phyloP scores from a whole-genome alignment of 2,888 invertebrate species.

The Perizoma affinitatum region DNA sequence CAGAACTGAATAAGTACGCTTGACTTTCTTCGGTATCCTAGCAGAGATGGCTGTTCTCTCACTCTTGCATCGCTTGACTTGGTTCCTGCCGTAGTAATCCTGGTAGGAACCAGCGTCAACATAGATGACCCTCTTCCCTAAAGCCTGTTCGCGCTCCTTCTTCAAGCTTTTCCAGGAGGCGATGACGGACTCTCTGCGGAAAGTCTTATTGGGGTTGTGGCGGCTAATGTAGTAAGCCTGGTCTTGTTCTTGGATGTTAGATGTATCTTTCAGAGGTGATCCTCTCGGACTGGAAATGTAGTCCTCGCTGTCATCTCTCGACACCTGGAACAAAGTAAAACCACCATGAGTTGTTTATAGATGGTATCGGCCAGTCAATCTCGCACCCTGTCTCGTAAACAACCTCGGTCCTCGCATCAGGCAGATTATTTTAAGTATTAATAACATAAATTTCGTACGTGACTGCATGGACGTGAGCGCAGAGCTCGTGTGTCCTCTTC shows the following conservation, averaged over 20 bases:
- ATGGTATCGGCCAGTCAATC: slow-evolving; percentile 31
- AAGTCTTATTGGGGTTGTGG: slow-evolving; percentile 80
- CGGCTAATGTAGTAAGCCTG: slow-evolving; percentile 73
- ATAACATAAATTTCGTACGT: slow-evolving; percentile 62
- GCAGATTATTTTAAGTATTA: slow-evolving; percentile 61
- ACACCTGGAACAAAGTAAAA: slow-evolving; percentile 70
- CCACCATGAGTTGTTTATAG: slow-evolving; percentile 39
- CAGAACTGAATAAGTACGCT: slow-evolving; percentile 76
- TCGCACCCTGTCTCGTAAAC: slow-evolving; percentile 45
- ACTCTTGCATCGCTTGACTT: slow-evolving; percentile 77
- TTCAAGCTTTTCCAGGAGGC: slow-evolving; percentile 81
- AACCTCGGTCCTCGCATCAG: slow-evolving; percentile 46
- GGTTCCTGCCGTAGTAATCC: slow-evolving; percentile 76
- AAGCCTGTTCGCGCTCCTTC: slow-evolving; percentile 76
- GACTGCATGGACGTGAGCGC: slow-evolving; percentile 38
- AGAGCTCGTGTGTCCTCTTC: slow-evolving; percentile 56
- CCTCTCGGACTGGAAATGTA: slow-evolving; percentile 74
- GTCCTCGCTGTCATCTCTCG: slow-evolving; percentile 78
- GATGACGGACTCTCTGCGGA: slow-evolving; percentile 78
- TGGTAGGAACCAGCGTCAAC: slow-evolving; percentile 74
- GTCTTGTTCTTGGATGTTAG: slow-evolving; percentile 71
- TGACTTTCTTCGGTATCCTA: slow-evolving; percentile 70
- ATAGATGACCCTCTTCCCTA: slow-evolving; percentile 74
- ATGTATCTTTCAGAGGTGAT: slow-evolving; percentile 76
- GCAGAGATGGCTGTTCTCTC: slow-evolving; percentile 66